Base-by-base conservation (phyloP, 2,797 vertebrate genomes). In the Chrysocyon brachyurus region DNA sequence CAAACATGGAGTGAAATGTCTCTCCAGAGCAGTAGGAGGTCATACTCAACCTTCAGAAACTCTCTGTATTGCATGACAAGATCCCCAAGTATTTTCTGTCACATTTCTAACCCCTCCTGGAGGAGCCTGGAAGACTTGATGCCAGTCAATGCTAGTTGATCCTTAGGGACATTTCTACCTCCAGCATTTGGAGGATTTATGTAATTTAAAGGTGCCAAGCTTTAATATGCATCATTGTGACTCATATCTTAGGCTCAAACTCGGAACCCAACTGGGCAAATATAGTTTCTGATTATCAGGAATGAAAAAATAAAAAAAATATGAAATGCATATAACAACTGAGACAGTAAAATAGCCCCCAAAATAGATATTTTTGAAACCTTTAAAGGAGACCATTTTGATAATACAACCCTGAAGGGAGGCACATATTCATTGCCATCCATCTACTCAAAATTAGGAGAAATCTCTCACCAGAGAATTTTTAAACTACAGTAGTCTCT, bases 381-480 rank as follows among this genome's bases (percentile, higher is more conserved):
- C 26, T 46, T 91, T 89, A 77, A 87, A 83, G 49, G 26, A 91
- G 81, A 87, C 17, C 56, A 21, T 81, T 92, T 91, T 88, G 49
- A n/a, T n/a, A 73, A 73, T 28, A 26, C 3, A 36, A 33, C n/a
- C 21, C 88, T 77, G 70, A 95, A 87, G 70, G 33, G 24, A 86
- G 56, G 61, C 26, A 24, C 33, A 21, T 64, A 54, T 26, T 81
- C 73, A 24, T 63, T 70, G 64, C 87, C 85, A 90, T 95, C n/a
- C 36, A 90, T 63, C 81, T 52, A 90, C 75, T 90, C 85, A 46
- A 90, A 86, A 88, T 93, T 52, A 95, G 87, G 72, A 97, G 87
- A 82, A 95, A 73, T 92, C 85, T 96, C 93, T 95, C 89, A 96
- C 59, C 91, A 52, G 40, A 93, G 90, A 84, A 83, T 90, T 95